Conservation (phyloP, 2,888 invertebrate genomes). For the Pristionchus entomophagus region DNA sequence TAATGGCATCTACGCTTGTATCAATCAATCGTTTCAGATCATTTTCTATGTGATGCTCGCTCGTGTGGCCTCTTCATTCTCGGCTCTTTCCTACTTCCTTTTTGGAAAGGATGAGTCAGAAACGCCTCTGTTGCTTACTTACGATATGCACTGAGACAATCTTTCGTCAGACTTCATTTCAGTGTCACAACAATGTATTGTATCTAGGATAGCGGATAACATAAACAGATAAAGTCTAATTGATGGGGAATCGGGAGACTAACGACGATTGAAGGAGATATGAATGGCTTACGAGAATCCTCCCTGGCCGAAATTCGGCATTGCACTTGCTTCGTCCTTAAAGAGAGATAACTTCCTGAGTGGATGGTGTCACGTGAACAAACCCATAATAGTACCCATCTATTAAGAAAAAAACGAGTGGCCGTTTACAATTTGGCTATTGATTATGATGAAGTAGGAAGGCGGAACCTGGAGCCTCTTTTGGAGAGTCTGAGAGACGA, state of each 20-base stretch:
- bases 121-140: background rate
- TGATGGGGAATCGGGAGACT: background rate
- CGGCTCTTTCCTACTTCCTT: background rate
- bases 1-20: background rate
- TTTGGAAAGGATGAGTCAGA: background rate
- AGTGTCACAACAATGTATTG: background rate
- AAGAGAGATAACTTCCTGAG: too few relatives aligned
- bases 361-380: too few relatives aligned
- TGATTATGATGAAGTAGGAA: too few relatives aligned
- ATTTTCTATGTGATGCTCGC: background rate
- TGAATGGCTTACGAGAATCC: slow-evolving; percentile 10
- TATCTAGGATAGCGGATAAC: background rate
- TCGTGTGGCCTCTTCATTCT: background rate
- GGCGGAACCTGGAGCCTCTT: slow-evolving; percentile 80
- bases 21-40: background rate
- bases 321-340: background rate
- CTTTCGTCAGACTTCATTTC: background rate
- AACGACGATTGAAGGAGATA: background rate
- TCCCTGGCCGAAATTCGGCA: slow-evolving; percentile 22
- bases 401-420: too few relatives aligned
- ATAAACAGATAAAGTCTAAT: slow-evolving; percentile 26
- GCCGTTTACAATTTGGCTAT: too few relatives aligned
- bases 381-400: too few relatives aligned
- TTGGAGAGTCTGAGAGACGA: slow-evolving; percentile 91
- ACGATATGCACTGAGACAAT: too few relatives aligned